Evolutionary conservation across 2,797 vertebrate genomes (phyloP).

Genomic region (Tympanoctomys barrerae): DNA sequence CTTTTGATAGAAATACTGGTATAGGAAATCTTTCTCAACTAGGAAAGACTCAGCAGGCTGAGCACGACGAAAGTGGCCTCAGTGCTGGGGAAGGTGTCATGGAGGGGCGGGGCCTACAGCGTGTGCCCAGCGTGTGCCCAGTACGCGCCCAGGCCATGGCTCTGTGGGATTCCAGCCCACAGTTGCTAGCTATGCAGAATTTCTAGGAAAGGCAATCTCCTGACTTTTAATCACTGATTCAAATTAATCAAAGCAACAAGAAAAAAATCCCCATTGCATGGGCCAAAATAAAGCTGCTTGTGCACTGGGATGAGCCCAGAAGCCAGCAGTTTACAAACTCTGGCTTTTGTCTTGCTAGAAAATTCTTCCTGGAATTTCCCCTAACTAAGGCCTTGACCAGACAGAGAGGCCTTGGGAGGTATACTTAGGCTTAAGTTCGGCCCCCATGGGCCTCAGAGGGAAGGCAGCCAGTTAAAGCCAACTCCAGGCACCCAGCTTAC

Average conservation of each 20-base stretch:
- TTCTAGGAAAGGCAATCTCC: background rate
- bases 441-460: background rate
- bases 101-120: background rate
- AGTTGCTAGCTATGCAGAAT: background rate
- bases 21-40: slow-evolving; percentile 7
- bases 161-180: background rate
- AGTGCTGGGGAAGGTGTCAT: rapidly evolving
- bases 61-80: background rate
- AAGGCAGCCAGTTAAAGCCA: background rate
- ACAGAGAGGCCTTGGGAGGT: background rate
- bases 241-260: slow-evolving; percentile 1
- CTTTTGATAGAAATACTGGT: background rate
- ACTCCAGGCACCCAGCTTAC: rapidly evolving
- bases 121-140: rapidly evolving
- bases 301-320: background rate
- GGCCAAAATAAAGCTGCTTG: background rate
- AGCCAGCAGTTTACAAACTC: background rate
- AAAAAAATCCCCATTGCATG: background rate
- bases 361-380: background rate
- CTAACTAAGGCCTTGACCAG: background rate
- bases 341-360: slow-evolving; percentile 31
- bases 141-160: background rate
- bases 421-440: background rate
- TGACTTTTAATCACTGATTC: background rate
- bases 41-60: background rate